These are phyloP conservation scores for Spatulosminthurus flaviceps DNA, from an alignment of 2,888 invertebrate genomes.

Conservation along the genomic window DNA sequence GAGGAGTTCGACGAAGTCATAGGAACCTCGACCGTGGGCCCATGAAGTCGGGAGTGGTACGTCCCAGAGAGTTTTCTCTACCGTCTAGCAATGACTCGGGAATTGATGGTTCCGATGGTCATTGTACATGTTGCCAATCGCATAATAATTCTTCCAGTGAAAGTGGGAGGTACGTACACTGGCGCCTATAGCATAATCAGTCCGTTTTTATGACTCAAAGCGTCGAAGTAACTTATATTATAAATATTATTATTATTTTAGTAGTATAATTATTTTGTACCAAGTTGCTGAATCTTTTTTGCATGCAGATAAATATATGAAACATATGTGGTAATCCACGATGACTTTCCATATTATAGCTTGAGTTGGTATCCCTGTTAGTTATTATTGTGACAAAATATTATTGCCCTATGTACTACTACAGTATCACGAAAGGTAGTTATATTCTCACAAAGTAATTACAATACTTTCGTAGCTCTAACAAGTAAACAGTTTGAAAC, in stretches of 20 bases:
- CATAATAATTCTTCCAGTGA: conserved; percentile 57
- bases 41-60: conserved; percentile 51
- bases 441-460: too few relatives aligned
- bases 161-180: conserved; percentile 53
- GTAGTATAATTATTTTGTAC: conserved; percentile 10
- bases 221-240: neutral
- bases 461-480: too few relatives aligned
- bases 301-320: neutral
- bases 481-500: too few relatives aligned
- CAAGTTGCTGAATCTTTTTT: conserved; percentile 42
- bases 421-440: too few relatives aligned
- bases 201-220: neutral
- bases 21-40: conserved; percentile 51
- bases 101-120: conserved; percentile 62
- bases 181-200: conserved; percentile 33
- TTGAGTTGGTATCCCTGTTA: neutral
- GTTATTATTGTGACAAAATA: neutral
- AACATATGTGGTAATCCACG: too few relatives aligned
- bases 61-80: conserved; percentile 58
- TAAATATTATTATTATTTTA: neutral
- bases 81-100: conserved; percentile 63
- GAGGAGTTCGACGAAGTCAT: conserved; percentile 34
- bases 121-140: conserved; percentile 62
- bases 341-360: too few relatives aligned
- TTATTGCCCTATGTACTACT: too few relatives aligned